phyloP scores from a whole-genome alignment of 2,113 vertebrate genomes.

The Nothocercus julius region DNA sequence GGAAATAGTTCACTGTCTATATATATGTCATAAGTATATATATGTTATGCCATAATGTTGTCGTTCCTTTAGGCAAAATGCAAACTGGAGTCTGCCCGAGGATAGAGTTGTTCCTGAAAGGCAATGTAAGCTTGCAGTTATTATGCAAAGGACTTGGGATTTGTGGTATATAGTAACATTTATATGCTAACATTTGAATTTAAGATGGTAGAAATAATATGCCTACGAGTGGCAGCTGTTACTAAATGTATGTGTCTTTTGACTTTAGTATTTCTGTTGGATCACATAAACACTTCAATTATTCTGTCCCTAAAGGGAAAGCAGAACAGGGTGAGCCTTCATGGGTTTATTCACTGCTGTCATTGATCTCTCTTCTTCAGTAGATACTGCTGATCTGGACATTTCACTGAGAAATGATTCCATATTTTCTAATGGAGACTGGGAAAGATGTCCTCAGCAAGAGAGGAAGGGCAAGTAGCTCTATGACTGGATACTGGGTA shows the following conservation, averaged over 20 bases:
- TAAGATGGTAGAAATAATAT: background rate
- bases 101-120: background rate
- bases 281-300: background rate
- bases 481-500: background rate
- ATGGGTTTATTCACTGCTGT: background rate
- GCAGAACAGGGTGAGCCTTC: background rate
- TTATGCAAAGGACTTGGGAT: background rate
- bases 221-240: background rate
- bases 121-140: background rate
- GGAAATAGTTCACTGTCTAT: background rate
- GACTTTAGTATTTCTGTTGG: background rate
- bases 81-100: background rate
- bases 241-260: background rate
- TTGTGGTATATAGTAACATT: background rate
- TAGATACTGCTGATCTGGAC: background rate
- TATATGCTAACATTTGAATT: fast-evolving
- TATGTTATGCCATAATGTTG: background rate
- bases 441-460: background rate
- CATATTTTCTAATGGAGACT: background rate
- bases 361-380: background rate
- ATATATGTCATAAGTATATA: background rate
- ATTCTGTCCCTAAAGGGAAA: background rate
- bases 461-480: background rate
- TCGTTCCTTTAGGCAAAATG: background rate
- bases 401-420: background rate